These are phyloP conservation scores for Drosophila mercatorum DNA, from an alignment of 2,888 invertebrate genomes.

Conservation along the genomic window DNA sequence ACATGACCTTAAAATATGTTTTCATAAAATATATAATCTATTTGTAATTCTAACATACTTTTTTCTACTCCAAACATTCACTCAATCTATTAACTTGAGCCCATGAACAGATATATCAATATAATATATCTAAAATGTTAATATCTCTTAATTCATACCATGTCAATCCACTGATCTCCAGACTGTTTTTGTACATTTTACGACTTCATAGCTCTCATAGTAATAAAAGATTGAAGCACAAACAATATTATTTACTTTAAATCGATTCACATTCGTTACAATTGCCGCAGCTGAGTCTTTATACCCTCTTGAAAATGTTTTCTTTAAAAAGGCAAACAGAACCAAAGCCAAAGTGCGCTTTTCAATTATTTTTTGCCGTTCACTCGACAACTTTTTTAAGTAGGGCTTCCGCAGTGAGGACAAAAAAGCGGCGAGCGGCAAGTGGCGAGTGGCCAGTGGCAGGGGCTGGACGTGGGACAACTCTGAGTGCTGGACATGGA, in stretches of 20 bases:
- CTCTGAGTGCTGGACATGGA: slow-evolving; percentile 2
- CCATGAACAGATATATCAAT: not conserved
- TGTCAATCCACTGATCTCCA: not conserved
- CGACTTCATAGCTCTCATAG: not conserved
- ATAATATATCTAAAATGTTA: not conserved
- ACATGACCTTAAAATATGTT: no score
- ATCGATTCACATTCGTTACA: slow-evolving; percentile 8
- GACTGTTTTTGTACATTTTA: not conserved
- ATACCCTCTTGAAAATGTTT: slow-evolving; percentile 22
- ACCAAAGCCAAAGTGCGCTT: slow-evolving; percentile 56
- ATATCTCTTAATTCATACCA: no score
- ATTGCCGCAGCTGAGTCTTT: not conserved
- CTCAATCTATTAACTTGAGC: no score
- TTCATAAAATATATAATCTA: no score
- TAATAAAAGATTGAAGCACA: not conserved
- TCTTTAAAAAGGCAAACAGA: slow-evolving; percentile 44
- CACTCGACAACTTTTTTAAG: slow-evolving; percentile 61
- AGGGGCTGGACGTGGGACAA: not conserved
- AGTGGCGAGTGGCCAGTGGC: not conserved
- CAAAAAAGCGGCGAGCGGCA: not conserved
- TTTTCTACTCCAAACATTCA: no score
- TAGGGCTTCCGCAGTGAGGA: slow-evolving; percentile 22
- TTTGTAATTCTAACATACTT: no score
- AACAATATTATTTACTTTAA: not conserved
- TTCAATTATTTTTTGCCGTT: slow-evolving; percentile 74